Base-by-base conservation (phyloP, 2,797 vertebrate genomes). In the Sebastes elongatus region DNA sequence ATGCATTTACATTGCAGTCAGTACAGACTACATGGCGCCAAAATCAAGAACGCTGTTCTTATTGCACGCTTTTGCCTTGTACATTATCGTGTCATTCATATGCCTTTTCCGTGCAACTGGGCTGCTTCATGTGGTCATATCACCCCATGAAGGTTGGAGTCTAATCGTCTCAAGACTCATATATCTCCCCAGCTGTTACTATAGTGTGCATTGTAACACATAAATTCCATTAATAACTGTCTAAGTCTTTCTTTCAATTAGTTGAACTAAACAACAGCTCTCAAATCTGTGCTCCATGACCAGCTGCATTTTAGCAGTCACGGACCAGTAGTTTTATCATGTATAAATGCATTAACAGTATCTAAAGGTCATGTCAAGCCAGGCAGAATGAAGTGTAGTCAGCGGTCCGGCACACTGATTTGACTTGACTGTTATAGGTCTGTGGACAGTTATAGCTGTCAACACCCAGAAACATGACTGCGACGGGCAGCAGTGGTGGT, bases 351-450 rank as follows among this genome's bases (percentile, higher is more conserved):
- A 85, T 82, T 86, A 85, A 80, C 73, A 82, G 59, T 63, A 78
- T 82, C 80, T 83, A 93, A 93, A 93, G 89, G 89, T 91, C 87
- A 81, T 55, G 74, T 76, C 35, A 56, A 65, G 46, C 74, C 80
- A 71, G 71, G 67, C 73, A 80, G 80, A 91, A 88, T 77, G 52
- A 83, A 86, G 77, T 80, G 77, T 63, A 79, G 86, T 89, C 72
- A 88, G 63, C 57, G 67, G 77, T 76, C 56, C 32, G 13, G 46
- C 73, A 62, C 80, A 53, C 80, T 81, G 81, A 92, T 89, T 91
- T 22, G 78, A 82, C 81, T 85, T 66, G 78, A 87, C 86, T 81
- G 68, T 28, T 75, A 28, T 71, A 76, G 77, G 67, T 76, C 81
- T 59, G 32, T 32, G 76, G 74, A 65, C 57, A 23, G 60, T 74